A percentile compares a stretch with the other conserved stretches of the same genome.
phyloP scores from a whole-genome alignment of 2,113 vertebrate genomes.

The Charadrius vociferus region DNA sequence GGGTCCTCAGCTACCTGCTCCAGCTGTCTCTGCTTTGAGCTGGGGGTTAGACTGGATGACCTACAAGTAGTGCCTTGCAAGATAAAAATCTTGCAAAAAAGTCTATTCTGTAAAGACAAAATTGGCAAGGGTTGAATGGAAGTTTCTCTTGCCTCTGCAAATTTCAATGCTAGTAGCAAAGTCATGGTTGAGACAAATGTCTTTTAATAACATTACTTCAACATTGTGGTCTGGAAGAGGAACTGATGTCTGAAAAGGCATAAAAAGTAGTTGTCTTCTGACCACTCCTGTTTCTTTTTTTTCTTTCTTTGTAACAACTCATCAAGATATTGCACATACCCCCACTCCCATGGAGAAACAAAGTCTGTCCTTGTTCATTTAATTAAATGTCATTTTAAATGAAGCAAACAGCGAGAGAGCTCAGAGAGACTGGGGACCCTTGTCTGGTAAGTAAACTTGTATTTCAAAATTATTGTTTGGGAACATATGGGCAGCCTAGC shows the following conservation, averaged over 20 bases:
- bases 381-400: constrained; percentile 75
- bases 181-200: neutral
- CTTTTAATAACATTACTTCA: neutral
- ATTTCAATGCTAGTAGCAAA: neutral
- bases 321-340: neutral
- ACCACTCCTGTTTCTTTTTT: constrained; percentile 23
- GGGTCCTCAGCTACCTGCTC: neutral
- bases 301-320: neutral
- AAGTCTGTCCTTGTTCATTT: constrained; percentile 65
- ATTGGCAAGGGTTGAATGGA: neutral
- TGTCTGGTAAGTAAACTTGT: constrained; percentile 32
- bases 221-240: neutral
- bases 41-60: neutral
- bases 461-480: constrained; percentile 26
- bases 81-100: neutral
- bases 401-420: constrained; percentile 37
- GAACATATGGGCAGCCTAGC: constrained; percentile 33
- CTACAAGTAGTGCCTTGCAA: neutral
- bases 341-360: neutral
- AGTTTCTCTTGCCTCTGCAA: neutral
- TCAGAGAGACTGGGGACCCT: neutral
- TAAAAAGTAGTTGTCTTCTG: constrained; percentile 45
- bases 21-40: neutral
- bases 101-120: neutral
- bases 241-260: constrained; percentile 5